These are phyloP conservation scores for Echiichthys vipera DNA, from an alignment of 2,797 vertebrate species.

Conservation along the genomic window DNA sequence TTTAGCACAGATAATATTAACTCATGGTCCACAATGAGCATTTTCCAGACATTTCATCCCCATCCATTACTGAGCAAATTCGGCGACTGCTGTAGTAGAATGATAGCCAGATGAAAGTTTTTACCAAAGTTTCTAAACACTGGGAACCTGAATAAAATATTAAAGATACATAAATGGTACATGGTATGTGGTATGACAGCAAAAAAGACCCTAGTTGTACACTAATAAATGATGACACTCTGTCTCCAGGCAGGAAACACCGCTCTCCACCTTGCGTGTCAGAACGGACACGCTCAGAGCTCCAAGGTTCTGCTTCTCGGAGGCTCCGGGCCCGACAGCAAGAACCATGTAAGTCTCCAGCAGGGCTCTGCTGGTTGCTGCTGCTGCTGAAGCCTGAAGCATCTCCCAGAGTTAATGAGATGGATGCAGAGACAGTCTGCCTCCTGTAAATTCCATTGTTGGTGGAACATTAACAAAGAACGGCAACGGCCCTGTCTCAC, in stretches of 20 bases:
- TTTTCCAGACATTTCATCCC: not conserved
- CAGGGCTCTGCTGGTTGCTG: not conserved
- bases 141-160: not conserved
- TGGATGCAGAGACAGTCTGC: not conserved
- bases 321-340: conserved; percentile 93
- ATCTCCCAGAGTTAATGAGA: not conserved
- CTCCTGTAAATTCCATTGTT: not conserved
- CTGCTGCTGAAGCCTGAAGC: not conserved
- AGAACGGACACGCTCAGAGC: conserved; percentile 95
- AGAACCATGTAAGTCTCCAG: conserved; percentile 89
- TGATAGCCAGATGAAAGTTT: not conserved
- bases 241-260: conserved; percentile 91
- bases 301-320: conserved; percentile 91
- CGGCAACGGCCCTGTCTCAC: too few relatives aligned
- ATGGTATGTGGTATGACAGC: not conserved
- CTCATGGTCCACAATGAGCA: too few relatives aligned
- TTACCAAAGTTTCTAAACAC: not conserved
- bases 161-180: not conserved
- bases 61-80: not conserved
- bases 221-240: not conserved
- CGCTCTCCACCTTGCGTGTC: conserved; percentile 94
- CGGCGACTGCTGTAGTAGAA: not conserved
- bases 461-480: too few relatives aligned
- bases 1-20: not conserved
- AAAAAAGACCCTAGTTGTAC: too few relatives aligned